Percentiles rank a stretch among this genome's conserved stretches.
Evolutionary conservation across 2,113 vertebrate species (phyloP).

Genomic region (Lontra canadensis): DNA sequence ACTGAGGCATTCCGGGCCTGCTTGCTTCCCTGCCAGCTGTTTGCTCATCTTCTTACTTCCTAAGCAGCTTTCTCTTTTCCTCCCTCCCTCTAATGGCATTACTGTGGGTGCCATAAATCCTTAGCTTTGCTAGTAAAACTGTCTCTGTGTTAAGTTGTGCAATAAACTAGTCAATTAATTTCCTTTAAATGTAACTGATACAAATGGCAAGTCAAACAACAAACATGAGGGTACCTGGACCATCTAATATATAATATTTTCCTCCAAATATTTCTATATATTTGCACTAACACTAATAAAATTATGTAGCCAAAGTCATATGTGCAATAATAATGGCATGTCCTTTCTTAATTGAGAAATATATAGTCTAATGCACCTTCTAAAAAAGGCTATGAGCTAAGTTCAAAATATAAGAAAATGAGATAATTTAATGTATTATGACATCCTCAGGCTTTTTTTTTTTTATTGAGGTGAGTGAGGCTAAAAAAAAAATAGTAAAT

Average conservation of each 20-base stretch:
- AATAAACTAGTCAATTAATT: background rate
- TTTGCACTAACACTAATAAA: background rate
- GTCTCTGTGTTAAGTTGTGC: background rate
- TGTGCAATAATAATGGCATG: background rate
- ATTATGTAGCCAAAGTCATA: background rate
- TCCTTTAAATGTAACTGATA: conserved; percentile 10
- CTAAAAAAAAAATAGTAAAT: background rate
- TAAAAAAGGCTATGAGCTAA: background rate
- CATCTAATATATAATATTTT: background rate
- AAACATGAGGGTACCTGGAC: background rate
- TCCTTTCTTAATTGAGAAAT: background rate
- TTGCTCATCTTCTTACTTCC: background rate
- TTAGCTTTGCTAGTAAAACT: background rate
- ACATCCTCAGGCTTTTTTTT: background rate
- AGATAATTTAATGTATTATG: background rate
- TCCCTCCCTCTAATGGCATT: background rate
- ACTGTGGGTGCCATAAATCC: background rate
- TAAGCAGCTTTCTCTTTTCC: background rate
- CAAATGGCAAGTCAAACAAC: background rate
- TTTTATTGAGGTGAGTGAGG: background rate
- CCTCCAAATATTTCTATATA: background rate
- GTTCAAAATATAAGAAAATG: background rate
- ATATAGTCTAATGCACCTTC: background rate
- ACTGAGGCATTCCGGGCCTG: background rate
- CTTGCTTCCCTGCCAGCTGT: background rate